phyloP scores from a whole-genome alignment of 2,888 invertebrate genomes.

The Galerucella pusilla region DNA sequence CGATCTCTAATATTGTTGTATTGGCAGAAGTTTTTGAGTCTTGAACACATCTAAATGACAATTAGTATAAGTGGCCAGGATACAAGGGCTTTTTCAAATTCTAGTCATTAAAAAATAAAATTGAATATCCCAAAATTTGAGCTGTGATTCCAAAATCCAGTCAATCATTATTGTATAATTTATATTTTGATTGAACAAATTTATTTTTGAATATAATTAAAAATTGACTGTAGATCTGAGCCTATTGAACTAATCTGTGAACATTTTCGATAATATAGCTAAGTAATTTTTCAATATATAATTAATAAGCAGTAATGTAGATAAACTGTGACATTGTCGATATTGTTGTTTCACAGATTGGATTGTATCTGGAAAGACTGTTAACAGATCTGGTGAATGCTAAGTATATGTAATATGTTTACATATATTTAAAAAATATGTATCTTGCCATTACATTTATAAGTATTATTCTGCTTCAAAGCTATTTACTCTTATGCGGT shows the following conservation, averaged over 20 bases:
- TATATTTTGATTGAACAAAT: slow-evolving; percentile 25
- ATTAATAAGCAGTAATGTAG: too few species aligned
- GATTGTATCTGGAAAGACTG: slow-evolving; percentile 53
- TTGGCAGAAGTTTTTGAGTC: not conserved
- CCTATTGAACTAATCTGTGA: slow-evolving; percentile 41
- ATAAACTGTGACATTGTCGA: too few species aligned
- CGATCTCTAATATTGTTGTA: not conserved
- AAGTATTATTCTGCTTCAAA: slow-evolving; percentile 43
- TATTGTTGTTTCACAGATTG: not conserved
- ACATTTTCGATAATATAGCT: not conserved
- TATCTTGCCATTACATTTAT: slow-evolving; percentile 42
- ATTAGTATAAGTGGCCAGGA: slow-evolving; percentile 41
- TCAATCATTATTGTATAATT: slow-evolving; percentile 17
- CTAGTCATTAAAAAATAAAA: slow-evolving; percentile 55
- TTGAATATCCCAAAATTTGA: slow-evolving; percentile 54
- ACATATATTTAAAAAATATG: slow-evolving; percentile 26
- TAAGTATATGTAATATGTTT: slow-evolving; percentile 31
- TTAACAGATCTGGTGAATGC: slow-evolving; percentile 39
- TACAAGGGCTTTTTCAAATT: slow-evolving; percentile 47
- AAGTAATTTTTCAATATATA: too few species aligned
- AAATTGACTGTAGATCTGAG: slow-evolving; percentile 54
- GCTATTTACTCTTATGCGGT: slow-evolving; percentile 24
- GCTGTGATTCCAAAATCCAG: slow-evolving; percentile 55
- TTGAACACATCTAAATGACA: not conserved
- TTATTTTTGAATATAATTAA: slow-evolving; percentile 34